Evolutionary conservation across 2,888 invertebrate genomes (phyloP), one percentile per base, ranked within the genome.

Genomic region (Drosophila monieri): DNA sequence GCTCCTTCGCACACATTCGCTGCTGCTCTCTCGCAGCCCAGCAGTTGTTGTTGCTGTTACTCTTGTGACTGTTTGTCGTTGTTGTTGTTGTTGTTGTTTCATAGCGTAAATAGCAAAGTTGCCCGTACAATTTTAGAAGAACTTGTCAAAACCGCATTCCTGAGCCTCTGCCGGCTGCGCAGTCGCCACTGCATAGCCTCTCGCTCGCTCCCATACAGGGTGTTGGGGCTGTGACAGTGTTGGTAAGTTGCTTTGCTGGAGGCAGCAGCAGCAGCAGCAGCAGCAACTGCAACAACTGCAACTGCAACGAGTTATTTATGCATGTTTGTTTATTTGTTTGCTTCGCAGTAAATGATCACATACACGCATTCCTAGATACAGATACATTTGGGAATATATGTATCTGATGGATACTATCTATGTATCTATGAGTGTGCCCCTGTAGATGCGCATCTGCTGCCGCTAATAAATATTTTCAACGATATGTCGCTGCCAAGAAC

Each of bases 61-160:
- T 18, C 18, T 18, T 1, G 18, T 18, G 18, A 18, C 18, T 18
- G 2, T n/a, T n/a, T n/a, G n/a, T n/a, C n/a, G 56, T 32, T 52
- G 64, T 49, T 35, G 73, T 49, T 49, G 71, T 54, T 44, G 70
- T 77, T 59, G 85, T 77, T 75, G 87, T 85, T 88, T 85, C 85
- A 89, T 89, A 88, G 85, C 89, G 81, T 88, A 89, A 85, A 85
- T 85, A 85, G 85, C 89, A 85, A 89, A 88, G 90, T 88, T 89
- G 90, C 78, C 88, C 89, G 86, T 83, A 89, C 89, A 89, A 88
- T 88, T 90, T 89, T 90, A 90, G 88, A 90, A 90, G 90, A 90
- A 90, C 90, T 90, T 89, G 89, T 90, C 89, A 90, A 90, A 90
- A 90, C 89, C 90, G 80, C 89, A 90, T 90, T 90, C 89, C 89